Base-by-base conservation (phyloP, 2,113 vertebrate species). In the Corythaixoides concolor region DNA sequence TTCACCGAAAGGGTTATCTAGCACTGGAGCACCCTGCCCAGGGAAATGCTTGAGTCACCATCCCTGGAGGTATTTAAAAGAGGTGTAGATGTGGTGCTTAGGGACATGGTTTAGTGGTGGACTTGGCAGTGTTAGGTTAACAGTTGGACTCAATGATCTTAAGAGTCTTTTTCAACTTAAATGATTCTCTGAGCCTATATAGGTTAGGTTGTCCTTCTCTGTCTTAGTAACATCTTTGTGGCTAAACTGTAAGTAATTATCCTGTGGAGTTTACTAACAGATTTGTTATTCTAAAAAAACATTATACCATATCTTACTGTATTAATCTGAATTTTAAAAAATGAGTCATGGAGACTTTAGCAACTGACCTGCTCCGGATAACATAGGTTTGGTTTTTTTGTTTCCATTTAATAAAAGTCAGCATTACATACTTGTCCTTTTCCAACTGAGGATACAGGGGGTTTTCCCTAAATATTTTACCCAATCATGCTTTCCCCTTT, bases 341-440 rank as follows among this genome's bases (percentile, higher is more conserved):
- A 58, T 77, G 2, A 81, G 18, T 74, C 60, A 52, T n/a, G 27
- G 20, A 78, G 22, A 49, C 12, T 84, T 94, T 22, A 78, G 39
- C 35, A 90, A 17, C 47, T 35, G 70, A 82, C 22, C 17, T 88
- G 6, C 43, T 85, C 24, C 52, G 60, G 12, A 20, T 43, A 84
- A 78, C 7, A n/a, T 12, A 18, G 45, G 4, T 78, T 81, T 93
- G 21, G 0, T 0, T 1, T 0, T 1, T 39, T 70, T 59, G 27
- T 69, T 88, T 52, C 24, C 9, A 20, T 75, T 84, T 78, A 56
- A 43, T 3, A 60, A 27, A 78, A 75, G 43, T 62, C 39, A 92
- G 20, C 15, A 53, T 79, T 78, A 28, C 52, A 76, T 9, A 11
- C 3, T 70, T 77, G 26, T 68, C 45, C 49, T 62, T 83, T 55